Conservation (phyloP, 2,113 vertebrate species). For the Uropsilus gracilis region DNA sequence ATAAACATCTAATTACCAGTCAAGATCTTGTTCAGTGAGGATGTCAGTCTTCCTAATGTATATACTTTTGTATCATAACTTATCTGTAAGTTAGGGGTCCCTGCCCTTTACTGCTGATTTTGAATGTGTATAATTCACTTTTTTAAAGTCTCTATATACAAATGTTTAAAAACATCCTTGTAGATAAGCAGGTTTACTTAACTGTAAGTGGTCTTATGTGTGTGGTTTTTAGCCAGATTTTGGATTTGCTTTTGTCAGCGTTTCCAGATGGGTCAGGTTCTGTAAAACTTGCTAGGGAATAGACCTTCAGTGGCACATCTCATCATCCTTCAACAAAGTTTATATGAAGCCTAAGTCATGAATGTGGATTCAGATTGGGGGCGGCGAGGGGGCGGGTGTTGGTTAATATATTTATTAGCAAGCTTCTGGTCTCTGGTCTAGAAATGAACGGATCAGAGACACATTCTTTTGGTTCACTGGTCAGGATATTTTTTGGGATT, state of each 20-base stretch:
- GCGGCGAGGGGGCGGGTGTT: too few relatives aligned
- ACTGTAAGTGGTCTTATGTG: background rate
- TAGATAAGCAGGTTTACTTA: background rate
- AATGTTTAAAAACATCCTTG: background rate
- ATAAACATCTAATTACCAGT: background rate
- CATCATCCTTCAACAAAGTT: background rate
- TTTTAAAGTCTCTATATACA: background rate
- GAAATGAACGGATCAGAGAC: background rate
- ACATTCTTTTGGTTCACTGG: background rate
- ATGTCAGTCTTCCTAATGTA: background rate
- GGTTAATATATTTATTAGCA: background rate
- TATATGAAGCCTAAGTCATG: conserved; percentile 8
- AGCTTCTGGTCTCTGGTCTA: background rate
- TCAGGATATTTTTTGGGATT: background rate
- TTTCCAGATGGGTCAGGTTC: background rate
- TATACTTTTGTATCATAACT: background rate
- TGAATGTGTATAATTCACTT: background rate
- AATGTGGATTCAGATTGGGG: background rate
- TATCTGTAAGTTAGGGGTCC: background rate
- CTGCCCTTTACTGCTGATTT: background rate
- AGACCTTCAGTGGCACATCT: background rate
- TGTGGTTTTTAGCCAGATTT: background rate
- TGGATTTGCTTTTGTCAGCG: conserved; percentile 34
- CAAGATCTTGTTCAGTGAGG: background rate
- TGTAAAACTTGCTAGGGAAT: background rate